Percentiles rank a stretch among this genome's conserved stretches.
These are phyloP conservation scores for Vulpes vulpes DNA, from an alignment of 2,113 vertebrate genomes.

Conservation along the genomic window DNA sequence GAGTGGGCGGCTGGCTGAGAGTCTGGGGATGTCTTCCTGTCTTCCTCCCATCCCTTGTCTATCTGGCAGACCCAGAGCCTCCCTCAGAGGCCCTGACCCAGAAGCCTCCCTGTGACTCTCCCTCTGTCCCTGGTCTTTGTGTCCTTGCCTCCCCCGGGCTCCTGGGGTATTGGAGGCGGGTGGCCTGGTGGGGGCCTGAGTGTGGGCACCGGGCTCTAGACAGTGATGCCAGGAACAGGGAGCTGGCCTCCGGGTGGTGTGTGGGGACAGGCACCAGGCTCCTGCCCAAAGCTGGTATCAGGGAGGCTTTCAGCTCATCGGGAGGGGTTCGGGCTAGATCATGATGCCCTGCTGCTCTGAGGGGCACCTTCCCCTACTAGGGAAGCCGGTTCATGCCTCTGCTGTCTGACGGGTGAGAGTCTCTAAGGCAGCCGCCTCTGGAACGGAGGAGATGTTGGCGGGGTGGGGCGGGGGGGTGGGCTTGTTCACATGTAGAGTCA, in stretches of 20 bases:
- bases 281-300: not conserved
- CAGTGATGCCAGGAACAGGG: not conserved
- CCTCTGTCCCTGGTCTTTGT: not conserved
- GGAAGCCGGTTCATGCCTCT: not conserved
- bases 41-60: not conserved
- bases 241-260: not conserved
- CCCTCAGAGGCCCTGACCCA: not conserved
- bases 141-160: not conserved
- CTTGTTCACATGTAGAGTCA: not conserved
- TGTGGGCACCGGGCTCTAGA: not conserved
- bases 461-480: not conserved
- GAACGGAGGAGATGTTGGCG: not conserved
- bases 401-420: not conserved
- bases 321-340: not conserved
- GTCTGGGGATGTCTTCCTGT: not conserved
- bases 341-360: not conserved
- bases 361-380: not conserved
- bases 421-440: not conserved
- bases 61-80: not conserved
- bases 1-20: not conserved
- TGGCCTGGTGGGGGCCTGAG: not conserved
- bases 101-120: not conserved
- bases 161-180: not conserved
- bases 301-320: not conserved
- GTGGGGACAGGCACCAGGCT: too few species aligned